Evolutionary conservation across 1,140 invertebrate species (phyloP).

Genomic region (roundworm (Caenorhabditis elegans)): DNA sequence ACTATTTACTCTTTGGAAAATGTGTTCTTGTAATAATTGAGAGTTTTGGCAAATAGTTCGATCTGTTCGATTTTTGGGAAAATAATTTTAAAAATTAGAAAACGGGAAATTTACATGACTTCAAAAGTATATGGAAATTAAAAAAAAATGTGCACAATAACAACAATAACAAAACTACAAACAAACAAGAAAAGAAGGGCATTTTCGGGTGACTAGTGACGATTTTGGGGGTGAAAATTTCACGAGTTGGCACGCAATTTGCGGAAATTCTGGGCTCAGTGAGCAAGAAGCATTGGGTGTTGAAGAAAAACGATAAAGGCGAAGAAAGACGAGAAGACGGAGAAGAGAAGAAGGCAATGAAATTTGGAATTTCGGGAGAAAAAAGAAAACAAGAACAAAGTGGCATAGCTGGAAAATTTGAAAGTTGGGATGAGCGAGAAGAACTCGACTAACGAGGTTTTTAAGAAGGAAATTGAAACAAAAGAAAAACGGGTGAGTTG

Average conservation of each 20-base stretch:
- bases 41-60: background rate
- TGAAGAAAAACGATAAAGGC: background rate
- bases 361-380: background rate
- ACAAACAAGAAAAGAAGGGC: too few relatives aligned
- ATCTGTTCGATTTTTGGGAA: too few relatives aligned
- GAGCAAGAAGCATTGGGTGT: conserved; percentile 11
- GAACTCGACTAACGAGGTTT: conserved; percentile 22
- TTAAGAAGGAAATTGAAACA: conserved; percentile 9
- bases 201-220: too few relatives aligned
- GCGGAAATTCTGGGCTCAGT: conserved; percentile 25
- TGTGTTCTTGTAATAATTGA: background rate
- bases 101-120: too few relatives aligned
- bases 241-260: conserved; percentile 24
- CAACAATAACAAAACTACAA: too few relatives aligned
- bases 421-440: background rate
- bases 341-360: background rate
- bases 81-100: too few relatives aligned
- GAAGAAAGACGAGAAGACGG: background rate
- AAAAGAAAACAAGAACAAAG: background rate
- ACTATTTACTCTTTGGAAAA: background rate
- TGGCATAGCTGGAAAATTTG: background rate
- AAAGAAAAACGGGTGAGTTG: background rate
- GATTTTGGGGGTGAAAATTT: background rate
- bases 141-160: too few relatives aligned
- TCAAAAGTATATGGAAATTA: too few relatives aligned